Base-by-base conservation (phyloP, 1,140 invertebrate genomes). In the Drosophila burlai region DNA sequence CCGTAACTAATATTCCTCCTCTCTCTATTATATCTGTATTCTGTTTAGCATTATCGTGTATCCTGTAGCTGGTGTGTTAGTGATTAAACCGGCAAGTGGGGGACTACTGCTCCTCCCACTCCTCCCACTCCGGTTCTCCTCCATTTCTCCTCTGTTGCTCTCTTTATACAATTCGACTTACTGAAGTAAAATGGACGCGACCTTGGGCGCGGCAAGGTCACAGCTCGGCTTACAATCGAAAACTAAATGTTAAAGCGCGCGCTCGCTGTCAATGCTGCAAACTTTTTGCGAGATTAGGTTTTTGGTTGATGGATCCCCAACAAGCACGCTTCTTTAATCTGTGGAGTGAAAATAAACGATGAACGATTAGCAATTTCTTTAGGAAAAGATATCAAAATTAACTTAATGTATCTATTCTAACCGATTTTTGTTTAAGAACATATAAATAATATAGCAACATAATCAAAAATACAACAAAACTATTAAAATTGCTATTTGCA, bases 281-380 rank as follows among this genome's bases (percentile, higher is more conserved):
- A 75, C 65, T 81, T 86, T 80, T 86, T 83, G 83, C 86, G 85
- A 89, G 85, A 89, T 90, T 89, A 81, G 81, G 69, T 87, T 65
- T 85, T 84, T 84, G 84, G 77, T 89, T 90, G 66, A 79, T 89
- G 83, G 60, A 81, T 89, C 81, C 73, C 81, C 73, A 89, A 83
- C 77, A 68, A 76, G 69, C 60, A 57, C 15, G 54, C 21, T 26
- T 71, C 42, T 73, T 89, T 85, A 89, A 89, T 89, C 85, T 89
- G 61, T 24, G 29, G 9, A 34, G 8, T 31, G n/a, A 10, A 34
- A 50, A 40, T 31, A 21, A 21, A 18, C 26, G 3, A 7, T 16
- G 3, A 21, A 21, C 24, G 2, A 15, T 81, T 66, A 31, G 46
- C 1, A 34, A 5, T n/a, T 11, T 26, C 8, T 15, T 9, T 15